Conservation (phyloP, 1,140 invertebrate genomes). For the Streblospio benedicti region DNA sequence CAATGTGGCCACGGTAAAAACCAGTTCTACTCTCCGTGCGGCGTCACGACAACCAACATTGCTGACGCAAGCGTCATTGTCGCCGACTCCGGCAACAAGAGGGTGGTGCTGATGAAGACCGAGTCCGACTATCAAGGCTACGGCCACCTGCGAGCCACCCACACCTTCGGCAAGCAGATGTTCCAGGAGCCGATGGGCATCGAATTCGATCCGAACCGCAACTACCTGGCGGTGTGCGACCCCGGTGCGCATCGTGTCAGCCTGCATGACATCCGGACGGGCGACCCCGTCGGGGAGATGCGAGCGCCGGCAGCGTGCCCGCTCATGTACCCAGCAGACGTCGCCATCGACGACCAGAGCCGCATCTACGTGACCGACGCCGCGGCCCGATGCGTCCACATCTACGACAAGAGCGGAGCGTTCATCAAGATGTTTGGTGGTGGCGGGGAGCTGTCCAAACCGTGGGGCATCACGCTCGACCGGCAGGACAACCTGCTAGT, state of each 20-base stretch:
- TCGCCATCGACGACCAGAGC: constrained; percentile 5
- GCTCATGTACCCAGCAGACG: constrained; percentile 1
- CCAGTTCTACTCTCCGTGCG: constrained; percentile 8
- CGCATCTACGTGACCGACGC: constrained; percentile 5
- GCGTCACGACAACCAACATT: constrained; percentile 4
- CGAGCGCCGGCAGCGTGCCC: neutral
- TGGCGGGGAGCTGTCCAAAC: constrained; percentile 1
- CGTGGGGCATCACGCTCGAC: constrained; percentile 15
- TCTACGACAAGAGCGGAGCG: constrained; percentile 6
- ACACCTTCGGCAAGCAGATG: constrained; percentile 13
- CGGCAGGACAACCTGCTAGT: constrained; percentile 8
- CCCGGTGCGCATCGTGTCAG: neutral
- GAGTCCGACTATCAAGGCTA: constrained; percentile 7
- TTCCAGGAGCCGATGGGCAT: constrained; percentile 8
- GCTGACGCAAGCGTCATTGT: constrained; percentile 6
- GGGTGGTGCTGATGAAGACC: neutral
- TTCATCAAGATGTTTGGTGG: constrained; percentile 9
- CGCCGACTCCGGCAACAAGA: constrained; percentile 9
- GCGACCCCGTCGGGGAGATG: constrained; percentile 8
- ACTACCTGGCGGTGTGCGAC: constrained; percentile 1
- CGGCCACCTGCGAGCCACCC: constrained; percentile 1
- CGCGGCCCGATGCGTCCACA: neutral
- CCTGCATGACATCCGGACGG: constrained; percentile 8
- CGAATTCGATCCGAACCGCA: constrained; percentile 3
- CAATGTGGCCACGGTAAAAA: constrained; percentile 1